A percentile compares a stretch with the other conserved stretches of the same genome.
Conservation (phyloP, 2,888 invertebrate genomes). For the Mantis religiosa region DNA sequence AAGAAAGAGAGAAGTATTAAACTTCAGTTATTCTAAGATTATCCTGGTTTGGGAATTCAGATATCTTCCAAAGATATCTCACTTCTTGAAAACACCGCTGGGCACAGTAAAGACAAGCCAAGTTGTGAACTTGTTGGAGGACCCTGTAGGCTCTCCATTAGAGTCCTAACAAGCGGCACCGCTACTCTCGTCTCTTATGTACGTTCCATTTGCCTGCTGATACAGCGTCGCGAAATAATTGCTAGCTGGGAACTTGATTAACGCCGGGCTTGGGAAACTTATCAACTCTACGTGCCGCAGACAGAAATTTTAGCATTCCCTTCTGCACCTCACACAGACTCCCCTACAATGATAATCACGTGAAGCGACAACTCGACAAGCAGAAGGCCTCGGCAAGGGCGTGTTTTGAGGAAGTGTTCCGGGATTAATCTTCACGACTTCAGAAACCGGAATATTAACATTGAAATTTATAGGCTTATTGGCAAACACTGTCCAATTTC, state of each 20-base stretch:
- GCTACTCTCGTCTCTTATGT: background rate
- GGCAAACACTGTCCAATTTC: background rate
- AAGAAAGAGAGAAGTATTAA: too few relatives aligned
- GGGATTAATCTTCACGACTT: background rate
- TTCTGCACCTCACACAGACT: background rate
- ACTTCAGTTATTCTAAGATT: too few relatives aligned
- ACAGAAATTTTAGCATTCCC: background rate
- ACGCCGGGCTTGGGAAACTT: background rate
- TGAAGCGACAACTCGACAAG: background rate
- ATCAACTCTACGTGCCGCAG: background rate
- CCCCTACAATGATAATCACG: background rate
- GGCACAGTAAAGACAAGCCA: background rate
- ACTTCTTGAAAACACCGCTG: background rate
- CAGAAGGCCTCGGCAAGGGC: background rate
- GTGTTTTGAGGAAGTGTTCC: background rate
- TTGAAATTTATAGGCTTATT: background rate
- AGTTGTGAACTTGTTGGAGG: background rate
- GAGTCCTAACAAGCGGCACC: background rate
- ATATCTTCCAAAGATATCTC: background rate
- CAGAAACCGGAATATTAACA: background rate
- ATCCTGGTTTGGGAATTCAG: background rate
- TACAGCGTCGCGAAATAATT: background rate
- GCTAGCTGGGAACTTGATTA: background rate
- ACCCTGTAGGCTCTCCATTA: background rate
- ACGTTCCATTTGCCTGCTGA: background rate